Evolutionary conservation across 2,888 invertebrate species (phyloP), one percentile per base, ranked within the genome.

Genomic region (Galerucella pusilla): DNA sequence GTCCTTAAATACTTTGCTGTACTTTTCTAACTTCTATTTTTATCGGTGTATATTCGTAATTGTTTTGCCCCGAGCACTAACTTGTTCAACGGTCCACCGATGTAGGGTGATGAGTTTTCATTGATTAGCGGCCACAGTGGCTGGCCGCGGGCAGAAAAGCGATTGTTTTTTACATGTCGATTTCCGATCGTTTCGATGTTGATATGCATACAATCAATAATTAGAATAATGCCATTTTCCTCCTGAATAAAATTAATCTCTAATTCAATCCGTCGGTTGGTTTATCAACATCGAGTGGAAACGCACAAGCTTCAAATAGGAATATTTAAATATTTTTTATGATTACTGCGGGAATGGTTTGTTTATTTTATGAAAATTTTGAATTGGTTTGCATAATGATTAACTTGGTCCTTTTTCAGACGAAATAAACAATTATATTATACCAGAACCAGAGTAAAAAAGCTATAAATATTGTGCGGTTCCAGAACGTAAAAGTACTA

Each of bases 101-200:
- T 14, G 12, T 11, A 14, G 12, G 49, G 46, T 71, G 75, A 71
- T 74, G 71, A 66, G 71, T 66, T 74, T 71, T 70, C 66, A 70
- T 74, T 67, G 74, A 74, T 74, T 74, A 71, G 74, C 70, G 61
- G 63, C 45, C 20, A 42, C 20, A 14, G 68, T 28, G 68, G 68
- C 68, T 59, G 59, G 42, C 68, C 59, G 46, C 68, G 28, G 49
- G 45, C 49, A 20, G 28, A 25, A 12, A 16, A 25, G 35, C 45
- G 9, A 25, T 67, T 28, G 16, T 63, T 63, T 63, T 25, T 63
- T 63, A 61, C 20, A 28, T 35, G 28, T 16, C 20, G 46, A 49
- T 54, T 11, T 25, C 52, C 54, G 20, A 67, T 35, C 16, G 12
- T 25, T 49, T 49, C 49, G 20, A 49, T 67, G 66, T 25, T 16